Evolutionary conservation across 2,113 vertebrate species (phyloP).

Genomic region (Acrocephalus kingi): DNA sequence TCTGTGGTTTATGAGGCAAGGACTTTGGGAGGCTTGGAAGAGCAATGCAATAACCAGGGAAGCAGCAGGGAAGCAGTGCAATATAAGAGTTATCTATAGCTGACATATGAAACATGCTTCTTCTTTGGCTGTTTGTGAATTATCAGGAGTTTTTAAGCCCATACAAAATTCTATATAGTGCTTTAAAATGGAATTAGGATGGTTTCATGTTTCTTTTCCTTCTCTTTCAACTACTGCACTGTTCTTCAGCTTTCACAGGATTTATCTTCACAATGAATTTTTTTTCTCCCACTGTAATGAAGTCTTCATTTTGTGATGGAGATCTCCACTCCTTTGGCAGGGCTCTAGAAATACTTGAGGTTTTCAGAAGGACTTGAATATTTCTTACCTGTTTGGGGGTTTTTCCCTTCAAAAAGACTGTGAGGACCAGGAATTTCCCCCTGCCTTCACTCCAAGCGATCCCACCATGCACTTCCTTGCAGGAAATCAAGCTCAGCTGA

Average conservation of each 20-base stretch:
- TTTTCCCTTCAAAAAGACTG: not conserved
- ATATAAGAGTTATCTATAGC: not conserved
- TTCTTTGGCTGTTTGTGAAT: not conserved
- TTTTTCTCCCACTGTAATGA: not conserved
- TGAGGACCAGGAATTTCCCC: not conserved
- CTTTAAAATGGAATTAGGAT: not conserved
- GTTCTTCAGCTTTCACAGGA: not conserved
- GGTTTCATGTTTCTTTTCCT: not conserved
- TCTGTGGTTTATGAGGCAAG: not conserved
- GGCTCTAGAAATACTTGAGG: not conserved
- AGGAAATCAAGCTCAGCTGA: not conserved
- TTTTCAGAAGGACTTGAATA: not conserved
- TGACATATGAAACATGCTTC: not conserved
- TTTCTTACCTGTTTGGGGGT: accelerated
- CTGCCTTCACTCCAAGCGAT: not conserved
- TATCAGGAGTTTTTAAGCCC: not conserved
- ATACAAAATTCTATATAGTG: not conserved
- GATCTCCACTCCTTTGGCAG: not conserved
- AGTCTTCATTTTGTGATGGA: not conserved
- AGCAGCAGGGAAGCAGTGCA: not conserved
- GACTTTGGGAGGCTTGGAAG: not conserved
- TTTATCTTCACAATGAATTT: not conserved
- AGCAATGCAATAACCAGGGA: not conserved
- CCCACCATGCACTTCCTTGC: accelerated
- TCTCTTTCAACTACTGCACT: not conserved